Conservation (phyloP, 1,140 invertebrate species). For the Lepidurus couesii region DNA sequence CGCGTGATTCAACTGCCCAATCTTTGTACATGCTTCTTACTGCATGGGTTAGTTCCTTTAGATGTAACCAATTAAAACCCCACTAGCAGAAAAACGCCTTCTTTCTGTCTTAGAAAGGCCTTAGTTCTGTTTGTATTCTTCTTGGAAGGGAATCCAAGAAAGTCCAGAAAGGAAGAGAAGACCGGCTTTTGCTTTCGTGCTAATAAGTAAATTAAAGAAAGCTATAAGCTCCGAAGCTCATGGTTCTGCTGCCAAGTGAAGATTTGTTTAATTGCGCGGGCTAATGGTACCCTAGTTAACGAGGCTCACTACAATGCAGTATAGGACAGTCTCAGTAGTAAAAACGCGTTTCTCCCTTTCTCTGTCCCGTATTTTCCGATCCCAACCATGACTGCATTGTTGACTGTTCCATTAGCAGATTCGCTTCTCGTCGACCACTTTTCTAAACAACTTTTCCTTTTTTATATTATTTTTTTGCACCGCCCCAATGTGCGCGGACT, state of each 20-base stretch:
- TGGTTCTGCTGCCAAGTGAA: not conserved
- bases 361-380: not conserved
- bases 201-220: constrained; percentile 16
- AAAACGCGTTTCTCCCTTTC: not conserved
- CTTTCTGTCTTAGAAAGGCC: not conserved
- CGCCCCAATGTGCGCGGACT: not conserved
- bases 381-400: not conserved
- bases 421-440: not conserved
- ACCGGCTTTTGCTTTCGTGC: not conserved
- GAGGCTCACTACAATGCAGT: not conserved
- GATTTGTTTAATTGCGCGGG: not conserved
- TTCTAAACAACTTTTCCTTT: constrained; percentile 13
- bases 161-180: not conserved
- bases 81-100: not conserved
- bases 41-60: not conserved
- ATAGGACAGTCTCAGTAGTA: too few relatives aligned
- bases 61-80: not conserved
- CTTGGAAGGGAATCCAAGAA: not conserved
- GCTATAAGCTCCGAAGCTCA: not conserved
- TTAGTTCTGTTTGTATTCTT: not conserved
- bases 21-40: not conserved
- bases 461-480: not conserved
- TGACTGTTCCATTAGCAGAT: constrained; percentile 3
- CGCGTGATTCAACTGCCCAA: not conserved
- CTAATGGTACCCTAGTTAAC: not conserved